Percentiles rank a stretch among this genome's conserved stretches.
Conservation (phyloP, 2,888 invertebrate species). For the Lapara coniferarum region DNA sequence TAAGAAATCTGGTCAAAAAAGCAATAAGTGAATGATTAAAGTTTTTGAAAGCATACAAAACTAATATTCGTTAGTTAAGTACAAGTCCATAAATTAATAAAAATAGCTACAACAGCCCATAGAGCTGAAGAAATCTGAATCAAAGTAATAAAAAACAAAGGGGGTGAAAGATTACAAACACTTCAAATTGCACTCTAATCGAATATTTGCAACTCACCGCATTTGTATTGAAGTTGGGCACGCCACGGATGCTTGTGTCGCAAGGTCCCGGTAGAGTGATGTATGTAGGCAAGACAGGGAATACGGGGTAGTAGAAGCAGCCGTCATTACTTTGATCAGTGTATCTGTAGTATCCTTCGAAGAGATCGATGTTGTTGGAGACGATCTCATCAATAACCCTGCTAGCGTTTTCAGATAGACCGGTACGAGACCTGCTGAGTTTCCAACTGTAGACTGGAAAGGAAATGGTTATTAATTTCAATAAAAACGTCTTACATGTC, state of each 20-base stretch:
- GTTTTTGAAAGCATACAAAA: too few relatives aligned
- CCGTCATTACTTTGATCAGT: slow-evolving; percentile 57
- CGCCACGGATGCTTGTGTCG: slow-evolving; percentile 51
- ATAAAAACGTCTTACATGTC: too few relatives aligned
- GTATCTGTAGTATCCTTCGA: slow-evolving; percentile 56
- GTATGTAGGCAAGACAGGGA: slow-evolving; percentile 44
- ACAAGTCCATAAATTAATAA: too few relatives aligned
- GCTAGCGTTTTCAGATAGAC: slow-evolving; percentile 51
- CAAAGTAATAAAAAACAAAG: too few relatives aligned
- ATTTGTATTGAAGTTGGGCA: slow-evolving; percentile 53
- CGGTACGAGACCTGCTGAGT: slow-evolving; percentile 53
- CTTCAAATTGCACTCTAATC: neutral
- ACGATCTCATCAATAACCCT: slow-evolving; percentile 50
- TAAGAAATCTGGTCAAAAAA: too few relatives aligned
- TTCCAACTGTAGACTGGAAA: slow-evolving; percentile 73
- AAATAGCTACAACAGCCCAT: too few relatives aligned
- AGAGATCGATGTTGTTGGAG: slow-evolving; percentile 52
- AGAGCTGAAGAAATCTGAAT: too few relatives aligned
- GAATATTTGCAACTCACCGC: slow-evolving; percentile 49
- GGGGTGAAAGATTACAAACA: neutral
- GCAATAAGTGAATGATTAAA: too few relatives aligned
- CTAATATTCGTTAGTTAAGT: too few relatives aligned
- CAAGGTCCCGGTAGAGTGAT: slow-evolving; percentile 64
- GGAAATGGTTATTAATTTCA: slow-evolving; percentile 10
- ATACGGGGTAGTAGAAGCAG: slow-evolving; percentile 71